A percentile compares a stretch with the other conserved stretches of the same genome.
These are phyloP conservation scores for Alloscopus bannaensis DNA, from an alignment of 2,888 invertebrate species.

Conservation along the genomic window DNA sequence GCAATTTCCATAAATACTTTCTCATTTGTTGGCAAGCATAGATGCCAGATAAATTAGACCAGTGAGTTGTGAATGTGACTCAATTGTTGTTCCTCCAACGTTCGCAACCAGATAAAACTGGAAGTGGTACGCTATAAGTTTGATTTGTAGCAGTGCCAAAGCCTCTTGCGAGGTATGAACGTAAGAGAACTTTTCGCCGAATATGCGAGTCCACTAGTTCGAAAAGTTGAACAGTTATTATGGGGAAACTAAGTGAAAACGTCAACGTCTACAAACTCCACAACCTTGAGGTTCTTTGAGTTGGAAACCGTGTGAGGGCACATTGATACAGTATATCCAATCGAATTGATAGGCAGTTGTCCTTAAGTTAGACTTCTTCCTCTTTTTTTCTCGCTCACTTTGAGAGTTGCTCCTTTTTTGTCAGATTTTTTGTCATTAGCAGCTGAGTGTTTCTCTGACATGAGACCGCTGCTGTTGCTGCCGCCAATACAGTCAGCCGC, in stretches of 20 bases:
- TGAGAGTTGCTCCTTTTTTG: not conserved
- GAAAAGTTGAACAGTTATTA: not conserved
- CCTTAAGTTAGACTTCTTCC: constrained; percentile 11
- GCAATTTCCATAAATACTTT: no score
- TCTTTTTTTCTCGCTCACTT: not conserved
- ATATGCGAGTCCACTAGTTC: not conserved
- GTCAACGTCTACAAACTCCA: not conserved
- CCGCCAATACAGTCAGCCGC: not conserved
- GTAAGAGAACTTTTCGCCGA: not conserved
- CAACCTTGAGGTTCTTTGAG: constrained; percentile 5
- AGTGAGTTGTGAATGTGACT: not conserved
- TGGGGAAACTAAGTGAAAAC: not conserved
- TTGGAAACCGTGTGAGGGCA: not conserved
- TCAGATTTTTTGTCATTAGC: constrained; percentile 10
- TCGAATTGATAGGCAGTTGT: constrained; percentile 12
- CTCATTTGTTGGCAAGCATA: no score
- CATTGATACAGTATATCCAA: not conserved
- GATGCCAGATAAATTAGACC: no score
- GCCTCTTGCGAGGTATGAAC: not conserved
- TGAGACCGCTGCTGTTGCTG: not conserved
- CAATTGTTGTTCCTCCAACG: not conserved
- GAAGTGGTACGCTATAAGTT: not conserved
- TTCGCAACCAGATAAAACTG: not conserved
- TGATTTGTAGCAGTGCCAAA: constrained; percentile 1
- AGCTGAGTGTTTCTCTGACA: not conserved